Percentiles rank a stretch among this genome's conserved stretches.
These are phyloP conservation scores for Sorex fumeus DNA, from an alignment of 2,113 vertebrate genomes.

Conservation along the genomic window DNA sequence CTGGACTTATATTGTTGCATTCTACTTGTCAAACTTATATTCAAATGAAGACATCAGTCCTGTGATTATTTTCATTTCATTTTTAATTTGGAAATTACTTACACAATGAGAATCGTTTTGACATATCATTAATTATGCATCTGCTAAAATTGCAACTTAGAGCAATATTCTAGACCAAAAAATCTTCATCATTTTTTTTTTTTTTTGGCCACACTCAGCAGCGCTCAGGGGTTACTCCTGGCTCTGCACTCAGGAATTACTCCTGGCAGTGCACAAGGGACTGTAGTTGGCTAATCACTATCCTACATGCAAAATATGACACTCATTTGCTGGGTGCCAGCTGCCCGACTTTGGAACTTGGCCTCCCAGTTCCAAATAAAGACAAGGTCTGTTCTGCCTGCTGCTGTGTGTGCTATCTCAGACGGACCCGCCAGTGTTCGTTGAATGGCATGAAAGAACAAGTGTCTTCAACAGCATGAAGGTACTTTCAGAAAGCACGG, in stretches of 20 bases:
- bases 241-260: no score
- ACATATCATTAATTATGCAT: conserved; percentile 30
- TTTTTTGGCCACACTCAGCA: no score
- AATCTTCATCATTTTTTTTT: no score
- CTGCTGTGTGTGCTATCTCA: neutral
- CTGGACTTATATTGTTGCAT: conserved; percentile 29
- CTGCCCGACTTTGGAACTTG: neutral
- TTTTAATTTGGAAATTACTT: conserved; percentile 51
- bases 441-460: neutral
- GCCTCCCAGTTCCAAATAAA: no score
- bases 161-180: conserved; percentile 37
- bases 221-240: no score
- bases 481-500: neutral
- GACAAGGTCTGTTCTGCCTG: no score
- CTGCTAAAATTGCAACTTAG: conserved; percentile 50
- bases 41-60: conserved; percentile 33
- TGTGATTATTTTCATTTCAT: conserved; percentile 23
- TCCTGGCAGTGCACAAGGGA: no score
- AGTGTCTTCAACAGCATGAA: conserved; percentile 3
- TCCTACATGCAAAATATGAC: neutral
- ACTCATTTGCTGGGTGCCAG: neutral
- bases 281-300: neutral
- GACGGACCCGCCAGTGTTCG: neutral
- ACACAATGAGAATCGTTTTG: conserved; percentile 25
- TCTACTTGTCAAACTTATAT: conserved; percentile 45